Percentiles rank a stretch among this genome's conserved stretches.
Conservation (phyloP, 2,113 vertebrate genomes). For the Poeciliopsis retropinna region DNA sequence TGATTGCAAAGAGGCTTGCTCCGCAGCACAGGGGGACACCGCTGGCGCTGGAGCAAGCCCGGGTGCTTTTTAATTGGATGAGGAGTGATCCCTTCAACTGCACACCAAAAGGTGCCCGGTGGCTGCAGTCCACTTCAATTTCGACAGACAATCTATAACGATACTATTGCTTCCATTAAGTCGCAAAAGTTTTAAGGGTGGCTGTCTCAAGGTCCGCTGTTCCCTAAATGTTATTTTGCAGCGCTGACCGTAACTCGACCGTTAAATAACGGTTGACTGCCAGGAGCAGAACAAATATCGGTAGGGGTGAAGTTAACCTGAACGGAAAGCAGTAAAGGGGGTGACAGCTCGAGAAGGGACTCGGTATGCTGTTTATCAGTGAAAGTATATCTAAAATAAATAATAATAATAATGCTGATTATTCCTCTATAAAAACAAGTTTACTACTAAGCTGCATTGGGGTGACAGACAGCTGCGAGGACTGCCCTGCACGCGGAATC, state of each 20-base stretch:
- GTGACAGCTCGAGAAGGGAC: neutral
- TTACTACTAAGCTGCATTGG: neutral
- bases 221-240: no score
- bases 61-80: constrained; percentile 75
- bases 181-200: neutral
- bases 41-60: constrained; percentile 52
- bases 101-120: constrained; percentile 69
- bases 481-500: neutral
- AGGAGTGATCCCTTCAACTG: constrained; percentile 72
- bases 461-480: neutral
- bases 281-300: neutral
- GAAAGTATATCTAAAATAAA: neutral
- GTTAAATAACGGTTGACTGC: neutral
- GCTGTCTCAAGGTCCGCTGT: no score
- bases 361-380: neutral
- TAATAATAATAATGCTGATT: neutral
- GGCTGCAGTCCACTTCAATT: constrained; percentile 41
- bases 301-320: neutral
- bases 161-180: constrained; percentile 1
- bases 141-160: constrained; percentile 14
- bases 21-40: constrained; percentile 29
- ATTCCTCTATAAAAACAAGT: neutral
- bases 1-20: neutral
- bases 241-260: neutral
- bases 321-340: neutral